Evolutionary conservation across 2,113 vertebrate species (phyloP), one percentile per base, ranked within the genome.

Genomic region (Castor canadensis): DNA sequence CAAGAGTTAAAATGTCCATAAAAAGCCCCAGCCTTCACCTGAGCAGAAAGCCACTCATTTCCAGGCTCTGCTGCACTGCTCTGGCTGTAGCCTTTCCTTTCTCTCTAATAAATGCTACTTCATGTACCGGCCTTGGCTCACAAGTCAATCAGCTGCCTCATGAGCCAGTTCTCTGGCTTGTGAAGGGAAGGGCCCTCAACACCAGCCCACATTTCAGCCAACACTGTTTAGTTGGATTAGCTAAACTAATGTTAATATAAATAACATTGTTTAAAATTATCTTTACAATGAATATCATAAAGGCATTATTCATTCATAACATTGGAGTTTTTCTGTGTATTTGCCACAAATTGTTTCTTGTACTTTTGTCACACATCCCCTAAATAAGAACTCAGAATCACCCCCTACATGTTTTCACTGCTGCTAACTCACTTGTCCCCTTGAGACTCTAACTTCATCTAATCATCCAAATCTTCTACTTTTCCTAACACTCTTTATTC

Each of bases 301-400:
- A 87, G 89, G 35, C 32, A 95, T 92, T 87, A 94, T n/a, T 94
- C 80, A 84, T 40, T 85, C 93, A 30, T 69, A 62, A 88, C 19
- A 67, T 10, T 52, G 3, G 24, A 35, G 45, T 49, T 9, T 15
- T 26, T 49, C 60, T 40, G 19, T 28, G 38, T 79, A 84, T 84
- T 20, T 94, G 28, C 77, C 30, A 95, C 66, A 16, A 47, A 83
- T 15, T 84, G 32, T 69, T 64, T 60, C 64, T 93, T 79, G 35
- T 71, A 83, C 54, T 87, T 66, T n/a, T n/a, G n/a, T 71, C 91
- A 58, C 45, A 83, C 32, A 87, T 54, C 83, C 60, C 9, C 7
- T 54, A 81, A 93, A 64, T 40, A 87, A 95, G 80, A 92, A 93
- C 58, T 66, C 71, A 83, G 49, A 92, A 60, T 20, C 40, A 95